Base-by-base conservation (phyloP, 1,140 invertebrate species). In the Andrena cerasifolii region DNA sequence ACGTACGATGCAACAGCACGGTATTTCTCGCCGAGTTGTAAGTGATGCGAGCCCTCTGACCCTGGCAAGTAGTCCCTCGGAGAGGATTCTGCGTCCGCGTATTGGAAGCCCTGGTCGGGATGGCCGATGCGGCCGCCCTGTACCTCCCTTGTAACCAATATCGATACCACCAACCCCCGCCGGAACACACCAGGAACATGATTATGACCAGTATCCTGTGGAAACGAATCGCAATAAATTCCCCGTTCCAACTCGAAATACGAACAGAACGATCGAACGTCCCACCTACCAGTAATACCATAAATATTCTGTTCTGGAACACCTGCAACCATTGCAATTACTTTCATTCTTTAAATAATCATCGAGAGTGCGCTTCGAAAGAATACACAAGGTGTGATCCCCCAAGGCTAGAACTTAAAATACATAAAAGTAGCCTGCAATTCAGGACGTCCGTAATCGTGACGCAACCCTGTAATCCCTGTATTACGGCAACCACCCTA, bases 91-190 rank as follows among this genome's bases (percentile, higher is more conserved):
- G 90, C 6, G 80, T 68, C 80, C 91, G 90, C 1, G 87, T 61
- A 80, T 82, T 89, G 67, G 89, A 87, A 72, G 90, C 68, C 82
- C 90, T 88, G 26, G 68, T 88, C 36, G 88, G 89, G 74, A 91
- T 87, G 31, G 88, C 68, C 36, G 90, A 89, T 58, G 89, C 80
- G 28, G 89, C 85, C 18, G 91, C 84, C 87, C 89, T 87, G 49
- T 92, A 93, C 73, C 93, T 90, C 12, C 90, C 91, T 82, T 93
- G 92, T 16, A 93, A 74, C 92, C 92, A 93, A 68, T 93, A 93
- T 51, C 93, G 87, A 79, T 94, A 94, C 93, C 93, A 93, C 93
- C 93, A 94, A 28, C 93, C 92, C 72, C 93, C 93, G 49, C 93
- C 93, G 31, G 93, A 93, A 78, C 93, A 94, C 5, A 93, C 89